phyloP scores from a whole-genome alignment of 1,140 invertebrate species.

The Cyclargus thomasi region DNA sequence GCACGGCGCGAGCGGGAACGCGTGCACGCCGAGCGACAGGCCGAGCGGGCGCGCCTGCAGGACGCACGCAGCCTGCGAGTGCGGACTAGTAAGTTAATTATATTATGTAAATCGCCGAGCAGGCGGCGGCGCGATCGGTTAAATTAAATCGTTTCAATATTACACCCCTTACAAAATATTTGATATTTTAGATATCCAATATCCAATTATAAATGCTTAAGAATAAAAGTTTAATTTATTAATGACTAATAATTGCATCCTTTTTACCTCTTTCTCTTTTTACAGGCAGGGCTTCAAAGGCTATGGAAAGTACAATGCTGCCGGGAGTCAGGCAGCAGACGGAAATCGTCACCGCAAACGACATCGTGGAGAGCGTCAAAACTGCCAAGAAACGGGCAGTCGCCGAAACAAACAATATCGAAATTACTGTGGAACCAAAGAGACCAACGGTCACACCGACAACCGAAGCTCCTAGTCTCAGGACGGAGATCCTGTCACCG shows the following conservation, averaged over 20 bases:
- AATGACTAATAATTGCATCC: too few relatives aligned
- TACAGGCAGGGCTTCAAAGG: slow-evolving; percentile 41
- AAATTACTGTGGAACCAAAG: slow-evolving; percentile 23
- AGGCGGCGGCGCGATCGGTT: too few relatives aligned
- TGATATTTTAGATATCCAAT: too few relatives aligned
- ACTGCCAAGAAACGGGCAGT: not conserved
- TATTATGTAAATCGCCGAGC: too few relatives aligned
- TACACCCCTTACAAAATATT: too few relatives aligned
- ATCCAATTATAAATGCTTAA: too few relatives aligned
- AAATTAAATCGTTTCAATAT: too few relatives aligned
- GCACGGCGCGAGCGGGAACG: slow-evolving; percentile 30
- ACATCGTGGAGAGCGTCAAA: slow-evolving; percentile 34
- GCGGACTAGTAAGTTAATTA: slow-evolving; percentile 35
- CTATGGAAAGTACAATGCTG: slow-evolving; percentile 35
- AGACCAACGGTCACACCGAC: not conserved
- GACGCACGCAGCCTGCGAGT: slow-evolving; percentile 29
- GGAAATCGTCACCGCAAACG: slow-evolving; percentile 36
- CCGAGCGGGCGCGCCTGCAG: slow-evolving; percentile 29
- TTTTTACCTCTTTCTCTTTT: not conserved
- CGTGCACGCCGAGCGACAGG: slow-evolving; percentile 26
- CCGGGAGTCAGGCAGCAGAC: slow-evolving; percentile 20
- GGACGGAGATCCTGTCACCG: not conserved
- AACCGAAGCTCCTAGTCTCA: not conserved
- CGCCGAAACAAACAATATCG: slow-evolving; percentile 13
- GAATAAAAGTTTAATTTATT: too few relatives aligned